phyloP scores from a whole-genome alignment of 2,888 invertebrate genomes.

The Eupithecia inturbata region DNA sequence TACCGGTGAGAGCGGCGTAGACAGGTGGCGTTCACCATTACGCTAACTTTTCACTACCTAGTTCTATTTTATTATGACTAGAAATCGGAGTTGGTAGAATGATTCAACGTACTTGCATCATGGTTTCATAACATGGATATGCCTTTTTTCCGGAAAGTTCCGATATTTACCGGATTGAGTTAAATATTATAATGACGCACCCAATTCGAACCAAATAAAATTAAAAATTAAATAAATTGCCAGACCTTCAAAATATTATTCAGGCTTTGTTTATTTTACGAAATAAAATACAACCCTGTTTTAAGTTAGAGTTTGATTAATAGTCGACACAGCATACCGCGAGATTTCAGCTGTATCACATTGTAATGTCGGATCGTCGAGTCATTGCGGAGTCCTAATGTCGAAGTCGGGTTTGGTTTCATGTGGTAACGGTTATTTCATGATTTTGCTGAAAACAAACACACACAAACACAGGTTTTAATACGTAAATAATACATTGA shows the following conservation, averaged over 20 bases:
- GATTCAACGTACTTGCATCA: no score
- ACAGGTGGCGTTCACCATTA: no score
- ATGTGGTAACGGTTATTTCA: background rate
- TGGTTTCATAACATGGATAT: no score
- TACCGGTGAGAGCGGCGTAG: no score
- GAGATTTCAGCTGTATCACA: constrained; percentile 55
- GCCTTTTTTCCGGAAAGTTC: no score
- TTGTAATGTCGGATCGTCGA: constrained; percentile 47
- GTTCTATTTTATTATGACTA: background rate
- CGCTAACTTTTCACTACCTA: background rate
- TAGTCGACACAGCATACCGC: constrained; percentile 53
- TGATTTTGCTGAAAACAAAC: background rate
- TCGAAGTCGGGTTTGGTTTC: background rate
- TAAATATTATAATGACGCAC: no score
- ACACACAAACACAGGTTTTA: no score
- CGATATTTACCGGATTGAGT: no score
- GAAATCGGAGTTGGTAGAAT: no score
- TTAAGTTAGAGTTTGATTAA: constrained; percentile 55
- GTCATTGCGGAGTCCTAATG: constrained; percentile 48
- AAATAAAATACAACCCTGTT: constrained; percentile 14
- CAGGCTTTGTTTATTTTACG: background rate
- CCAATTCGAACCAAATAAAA: background rate
- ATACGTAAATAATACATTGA: background rate
- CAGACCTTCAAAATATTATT: background rate
- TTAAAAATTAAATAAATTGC: background rate